Percentiles rank a stretch among this genome's conserved stretches.
Conservation (phyloP, 2,888 invertebrate species). For the Andrena minutula region DNA sequence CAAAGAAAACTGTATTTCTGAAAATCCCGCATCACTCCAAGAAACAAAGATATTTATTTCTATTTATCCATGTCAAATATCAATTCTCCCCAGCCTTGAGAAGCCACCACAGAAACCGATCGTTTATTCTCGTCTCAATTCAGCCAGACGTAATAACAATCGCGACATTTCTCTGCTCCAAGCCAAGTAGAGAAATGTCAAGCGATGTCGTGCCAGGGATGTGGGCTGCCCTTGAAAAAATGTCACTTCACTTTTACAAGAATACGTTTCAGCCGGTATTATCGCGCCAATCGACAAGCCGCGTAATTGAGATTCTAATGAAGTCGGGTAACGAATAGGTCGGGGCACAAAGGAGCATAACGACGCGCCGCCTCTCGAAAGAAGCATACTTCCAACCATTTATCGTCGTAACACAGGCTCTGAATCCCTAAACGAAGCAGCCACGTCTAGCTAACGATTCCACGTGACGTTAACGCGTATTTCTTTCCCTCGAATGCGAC, state of each 20-base stretch:
- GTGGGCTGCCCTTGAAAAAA: slow-evolving; percentile 37
- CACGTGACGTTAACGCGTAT: slow-evolving; percentile 5
- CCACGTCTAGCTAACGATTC: no score
- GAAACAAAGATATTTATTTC: no score
- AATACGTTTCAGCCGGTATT: background rate
- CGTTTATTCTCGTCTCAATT: background rate
- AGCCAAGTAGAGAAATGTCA: slow-evolving; percentile 31
- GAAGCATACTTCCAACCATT: background rate
- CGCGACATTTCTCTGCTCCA: slow-evolving; percentile 30
- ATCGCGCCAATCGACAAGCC: background rate
- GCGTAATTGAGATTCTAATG: background rate
- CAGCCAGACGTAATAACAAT: background rate
- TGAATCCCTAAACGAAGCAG: background rate
- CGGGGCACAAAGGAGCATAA: background rate
- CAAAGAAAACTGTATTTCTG: no score
- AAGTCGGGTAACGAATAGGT: background rate
- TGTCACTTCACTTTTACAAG: slow-evolving; percentile 28
- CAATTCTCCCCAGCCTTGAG: no score
- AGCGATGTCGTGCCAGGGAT: background rate
- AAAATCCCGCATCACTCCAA: no score
- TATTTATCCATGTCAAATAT: no score
- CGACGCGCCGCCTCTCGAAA: background rate
- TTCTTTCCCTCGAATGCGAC: background rate
- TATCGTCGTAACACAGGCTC: background rate
- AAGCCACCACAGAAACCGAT: no score